Percentiles rank a stretch among this genome's conserved stretches.
These are phyloP conservation scores for Brachionus angularis DNA, from an alignment of 1,140 invertebrate species.

Conservation along the genomic window DNA sequence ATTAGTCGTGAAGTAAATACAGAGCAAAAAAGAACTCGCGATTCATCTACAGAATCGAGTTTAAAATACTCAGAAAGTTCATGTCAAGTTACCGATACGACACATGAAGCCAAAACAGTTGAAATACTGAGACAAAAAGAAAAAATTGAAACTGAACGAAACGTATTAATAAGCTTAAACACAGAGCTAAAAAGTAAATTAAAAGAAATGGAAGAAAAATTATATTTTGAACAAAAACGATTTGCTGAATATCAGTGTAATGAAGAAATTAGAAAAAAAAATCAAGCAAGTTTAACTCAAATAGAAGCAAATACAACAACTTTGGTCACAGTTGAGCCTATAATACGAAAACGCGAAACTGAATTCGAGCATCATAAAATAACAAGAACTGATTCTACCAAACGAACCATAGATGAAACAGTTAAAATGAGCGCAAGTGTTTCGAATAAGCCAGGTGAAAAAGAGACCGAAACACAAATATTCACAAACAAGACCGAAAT, in stretches of 20 bases:
- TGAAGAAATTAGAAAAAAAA: too few relatives aligned
- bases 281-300: slow-evolving; percentile 18
- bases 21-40: not conserved
- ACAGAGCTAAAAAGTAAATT: not conserved
- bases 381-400: not conserved
- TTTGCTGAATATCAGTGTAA: too few relatives aligned
- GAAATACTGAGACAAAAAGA: not conserved
- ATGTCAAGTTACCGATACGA: not conserved
- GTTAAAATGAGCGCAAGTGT: not conserved
- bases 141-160: slow-evolving; percentile 7
- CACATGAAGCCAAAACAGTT: not conserved
- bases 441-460: not conserved
- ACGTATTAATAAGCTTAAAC: not conserved
- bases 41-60: not conserved
- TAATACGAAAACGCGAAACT: not conserved
- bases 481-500: slow-evolving; percentile 16
- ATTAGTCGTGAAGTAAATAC: slow-evolving; percentile 15
- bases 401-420: slow-evolving; percentile 4
- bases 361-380: slow-evolving; percentile 33
- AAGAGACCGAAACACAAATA: not conserved
- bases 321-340: not conserved
- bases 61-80: not conserved
- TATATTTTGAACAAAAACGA: not conserved
- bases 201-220: slow-evolving; percentile 33
- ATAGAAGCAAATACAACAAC: slow-evolving; percentile 10